Percentiles rank a stretch among this genome's conserved stretches.
These are phyloP conservation scores for Pantherophis vulpinus DNA, from an alignment of 2,797 vertebrate species.

Conservation along the genomic window DNA sequence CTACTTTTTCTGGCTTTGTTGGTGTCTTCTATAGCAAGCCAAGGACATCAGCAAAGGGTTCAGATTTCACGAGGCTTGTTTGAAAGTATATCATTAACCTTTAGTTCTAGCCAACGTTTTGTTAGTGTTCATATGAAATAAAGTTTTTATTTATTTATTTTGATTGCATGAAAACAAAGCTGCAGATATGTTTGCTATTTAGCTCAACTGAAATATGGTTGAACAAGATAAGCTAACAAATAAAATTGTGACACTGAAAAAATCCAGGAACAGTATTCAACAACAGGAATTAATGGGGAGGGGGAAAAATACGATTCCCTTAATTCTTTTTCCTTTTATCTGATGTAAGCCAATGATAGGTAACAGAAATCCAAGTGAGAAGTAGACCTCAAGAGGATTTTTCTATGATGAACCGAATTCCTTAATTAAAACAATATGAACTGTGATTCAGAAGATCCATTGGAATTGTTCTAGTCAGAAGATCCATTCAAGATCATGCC, in stretches of 20 bases:
- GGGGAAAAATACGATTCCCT: not conserved
- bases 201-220: not conserved
- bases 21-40: constrained; percentile 3
- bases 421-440: not conserved
- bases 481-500: not conserved
- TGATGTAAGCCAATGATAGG: not conserved
- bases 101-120: not conserved
- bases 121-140: not conserved
- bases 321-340: not conserved
- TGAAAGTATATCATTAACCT: constrained; percentile 3
- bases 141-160: constrained; percentile 1
- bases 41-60: constrained; percentile 14
- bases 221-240: constrained; percentile 19
- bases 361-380: not conserved
- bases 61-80: not conserved
- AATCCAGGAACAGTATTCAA: not conserved
- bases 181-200: not conserved
- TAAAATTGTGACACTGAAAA: constrained; percentile 27
- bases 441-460: not conserved
- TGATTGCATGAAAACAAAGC: constrained; percentile 9
- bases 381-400: not conserved
- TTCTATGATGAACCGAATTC: not conserved
- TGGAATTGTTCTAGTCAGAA: not conserved
- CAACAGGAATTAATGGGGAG: not conserved
- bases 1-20: not conserved